Evolutionary conservation across 2,113 vertebrate genomes (phyloP).

Genomic region (Corythoichthys haematopterus): DNA sequence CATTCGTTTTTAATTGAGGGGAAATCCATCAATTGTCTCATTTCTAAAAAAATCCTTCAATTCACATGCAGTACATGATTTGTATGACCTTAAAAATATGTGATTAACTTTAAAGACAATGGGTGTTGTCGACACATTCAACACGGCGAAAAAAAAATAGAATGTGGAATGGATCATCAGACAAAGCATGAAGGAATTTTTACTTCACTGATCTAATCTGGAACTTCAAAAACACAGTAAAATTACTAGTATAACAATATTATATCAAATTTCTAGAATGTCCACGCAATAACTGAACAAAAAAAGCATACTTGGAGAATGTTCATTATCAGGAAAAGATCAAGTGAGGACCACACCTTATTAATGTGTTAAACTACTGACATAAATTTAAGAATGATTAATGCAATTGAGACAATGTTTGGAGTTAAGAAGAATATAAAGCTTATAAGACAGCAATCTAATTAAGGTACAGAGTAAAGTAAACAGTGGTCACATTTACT

Average conservation of each 20-base stretch:
- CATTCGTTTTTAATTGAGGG: not conserved
- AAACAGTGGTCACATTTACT: conserved; percentile 14
- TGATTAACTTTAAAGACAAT: not conserved
- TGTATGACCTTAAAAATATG: not conserved
- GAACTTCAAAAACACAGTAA: conserved; percentile 22
- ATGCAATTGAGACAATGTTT: conserved; percentile 20
- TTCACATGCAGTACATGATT: not conserved
- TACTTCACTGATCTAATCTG: conserved; percentile 3
- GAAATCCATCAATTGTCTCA: not conserved
- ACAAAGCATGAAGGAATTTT: not conserved
- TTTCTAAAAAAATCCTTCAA: not conserved
- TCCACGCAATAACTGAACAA: conserved; percentile 5
- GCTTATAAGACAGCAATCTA: conserved; percentile 10
- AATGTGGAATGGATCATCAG: not conserved
- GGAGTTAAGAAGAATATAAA: conserved; percentile 11
- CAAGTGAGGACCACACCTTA: conserved; percentile 26
- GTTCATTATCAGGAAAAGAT: conserved; percentile 18
- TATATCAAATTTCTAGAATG: not conserved
- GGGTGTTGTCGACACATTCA: not conserved
- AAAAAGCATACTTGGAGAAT: too few species aligned
- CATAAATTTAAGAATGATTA: conserved; percentile 18
- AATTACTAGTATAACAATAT: conserved; percentile 36
- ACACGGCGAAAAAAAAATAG: not conserved
- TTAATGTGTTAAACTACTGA: conserved; percentile 21
- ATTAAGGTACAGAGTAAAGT: conserved; percentile 19